phyloP scores from a whole-genome alignment of 2,797 vertebrate genomes.

The Galago senegalensis region DNA sequence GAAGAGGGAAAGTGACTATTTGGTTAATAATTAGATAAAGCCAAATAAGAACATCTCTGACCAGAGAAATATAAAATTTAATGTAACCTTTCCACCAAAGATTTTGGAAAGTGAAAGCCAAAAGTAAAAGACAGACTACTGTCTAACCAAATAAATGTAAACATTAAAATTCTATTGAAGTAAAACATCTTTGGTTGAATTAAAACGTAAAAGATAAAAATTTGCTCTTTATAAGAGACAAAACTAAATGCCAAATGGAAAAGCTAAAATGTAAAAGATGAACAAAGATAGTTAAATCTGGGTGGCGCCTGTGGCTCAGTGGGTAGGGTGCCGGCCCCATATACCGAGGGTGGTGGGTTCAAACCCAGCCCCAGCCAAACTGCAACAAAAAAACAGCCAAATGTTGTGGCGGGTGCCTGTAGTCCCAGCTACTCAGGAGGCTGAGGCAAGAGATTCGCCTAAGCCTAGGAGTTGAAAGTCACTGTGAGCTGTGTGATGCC shows the following conservation, averaged over 20 bases:
- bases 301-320: too few species aligned
- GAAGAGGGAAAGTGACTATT: neutral
- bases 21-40: neutral
- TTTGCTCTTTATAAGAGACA: neutral
- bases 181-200: neutral
- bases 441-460: too few species aligned
- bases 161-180: neutral
- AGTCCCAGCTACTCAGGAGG: too few species aligned
- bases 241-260: neutral
- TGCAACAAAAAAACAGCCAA: too few species aligned
- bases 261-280: neutral
- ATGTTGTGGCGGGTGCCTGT: too few species aligned
- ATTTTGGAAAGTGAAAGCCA: neutral
- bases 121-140: neutral
- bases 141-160: neutral
- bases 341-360: too few species aligned
- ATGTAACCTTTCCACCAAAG: neutral
- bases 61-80: neutral
- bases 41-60: neutral
- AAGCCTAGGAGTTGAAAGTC: too few species aligned
- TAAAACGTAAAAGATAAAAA: slow-evolving; percentile 31
- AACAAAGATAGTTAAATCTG: neutral
- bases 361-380: too few species aligned
- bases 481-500: too few species aligned
- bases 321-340: too few species aligned